phyloP scores from a whole-genome alignment of 2,888 invertebrate species.

The Agonopterix subpropinquella region DNA sequence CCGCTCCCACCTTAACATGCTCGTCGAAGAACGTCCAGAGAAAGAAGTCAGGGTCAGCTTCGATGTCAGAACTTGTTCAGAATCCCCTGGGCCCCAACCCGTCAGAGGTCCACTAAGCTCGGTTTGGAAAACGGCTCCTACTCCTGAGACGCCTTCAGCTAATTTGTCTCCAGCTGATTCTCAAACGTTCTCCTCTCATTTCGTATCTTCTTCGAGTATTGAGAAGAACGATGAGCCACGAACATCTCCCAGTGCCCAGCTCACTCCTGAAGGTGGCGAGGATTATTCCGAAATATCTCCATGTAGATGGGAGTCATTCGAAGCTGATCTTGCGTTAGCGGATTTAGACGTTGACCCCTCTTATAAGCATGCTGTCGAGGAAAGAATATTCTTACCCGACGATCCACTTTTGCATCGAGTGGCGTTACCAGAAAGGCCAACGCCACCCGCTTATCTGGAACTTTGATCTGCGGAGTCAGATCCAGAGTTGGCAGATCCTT shows the following conservation, averaged over 20 bases:
- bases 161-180: slow-evolving; percentile 77
- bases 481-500: slow-evolving; percentile 55
- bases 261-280: slow-evolving; percentile 73
- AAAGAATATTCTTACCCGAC: slow-evolving; percentile 76
- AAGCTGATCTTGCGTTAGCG: slow-evolving; percentile 77
- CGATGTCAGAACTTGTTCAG: slow-evolving; percentile 53
- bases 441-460: slow-evolving; percentile 72
- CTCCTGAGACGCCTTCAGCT: slow-evolving; percentile 82
- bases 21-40: slow-evolving; percentile 63
- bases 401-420: slow-evolving; percentile 73
- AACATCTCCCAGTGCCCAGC: slow-evolving; percentile 74
- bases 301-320: slow-evolving; percentile 78
- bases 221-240: slow-evolving; percentile 61
- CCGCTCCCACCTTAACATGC: slow-evolving; percentile 66
- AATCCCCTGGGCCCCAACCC: slow-evolving; percentile 48
- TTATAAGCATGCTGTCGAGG: slow-evolving; percentile 78
- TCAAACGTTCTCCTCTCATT: slow-evolving; percentile 79
- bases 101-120: slow-evolving; percentile 62
- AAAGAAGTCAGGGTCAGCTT: slow-evolving; percentile 68
- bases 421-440: slow-evolving; percentile 72
- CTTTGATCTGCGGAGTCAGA: slow-evolving; percentile 71
- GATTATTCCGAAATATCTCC: slow-evolving; percentile 62
- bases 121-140: slow-evolving; percentile 67
- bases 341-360: slow-evolving; percentile 78
- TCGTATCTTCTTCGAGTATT: slow-evolving; percentile 71